phyloP scores from a whole-genome alignment of 2,888 invertebrate genomes.

The Aphidius colemani region DNA sequence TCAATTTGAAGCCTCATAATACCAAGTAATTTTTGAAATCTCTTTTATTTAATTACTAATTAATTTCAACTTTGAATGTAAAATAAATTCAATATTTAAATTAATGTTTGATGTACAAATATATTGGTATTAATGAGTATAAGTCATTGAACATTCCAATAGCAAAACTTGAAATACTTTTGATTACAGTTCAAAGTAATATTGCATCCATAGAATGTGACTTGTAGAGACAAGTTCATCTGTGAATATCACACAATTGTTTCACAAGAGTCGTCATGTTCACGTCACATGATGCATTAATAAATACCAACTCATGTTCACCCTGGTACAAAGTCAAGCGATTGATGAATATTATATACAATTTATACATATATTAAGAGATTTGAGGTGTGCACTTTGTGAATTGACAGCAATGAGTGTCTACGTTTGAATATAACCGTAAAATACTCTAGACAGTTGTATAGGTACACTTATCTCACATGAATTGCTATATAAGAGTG shows the following conservation, averaged over 20 bases:
- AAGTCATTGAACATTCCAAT: too few species aligned
- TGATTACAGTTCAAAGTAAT: too few species aligned
- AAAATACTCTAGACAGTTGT: slow-evolving; percentile 16
- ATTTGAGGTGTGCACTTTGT: slow-evolving; percentile 22
- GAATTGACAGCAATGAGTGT: slow-evolving; percentile 24
- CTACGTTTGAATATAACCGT: slow-evolving; percentile 13
- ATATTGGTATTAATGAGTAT: too few species aligned
- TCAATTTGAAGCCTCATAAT: too few species aligned
- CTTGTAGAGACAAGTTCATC: slow-evolving; percentile 14
- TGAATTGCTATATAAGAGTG: background rate
- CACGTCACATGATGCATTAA: slow-evolving; percentile 20
- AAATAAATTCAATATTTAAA: too few species aligned
- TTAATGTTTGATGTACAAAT: too few species aligned
- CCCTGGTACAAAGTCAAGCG: too few species aligned
- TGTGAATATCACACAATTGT: slow-evolving; percentile 20
- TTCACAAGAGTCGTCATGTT: slow-evolving; percentile 20
- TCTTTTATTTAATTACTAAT: too few species aligned
- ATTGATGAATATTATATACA: background rate
- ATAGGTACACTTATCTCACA: slow-evolving; percentile 4
- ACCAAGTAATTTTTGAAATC: too few species aligned
- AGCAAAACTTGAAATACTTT: too few species aligned
- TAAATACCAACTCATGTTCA: too few species aligned
- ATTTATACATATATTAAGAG: background rate
- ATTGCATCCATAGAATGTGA: background rate
- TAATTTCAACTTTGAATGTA: too few species aligned